Evolutionary conservation across 2,888 invertebrate species (phyloP), one percentile per base, ranked within the genome.

Genomic region (Drosophila parthenogenetica): DNA sequence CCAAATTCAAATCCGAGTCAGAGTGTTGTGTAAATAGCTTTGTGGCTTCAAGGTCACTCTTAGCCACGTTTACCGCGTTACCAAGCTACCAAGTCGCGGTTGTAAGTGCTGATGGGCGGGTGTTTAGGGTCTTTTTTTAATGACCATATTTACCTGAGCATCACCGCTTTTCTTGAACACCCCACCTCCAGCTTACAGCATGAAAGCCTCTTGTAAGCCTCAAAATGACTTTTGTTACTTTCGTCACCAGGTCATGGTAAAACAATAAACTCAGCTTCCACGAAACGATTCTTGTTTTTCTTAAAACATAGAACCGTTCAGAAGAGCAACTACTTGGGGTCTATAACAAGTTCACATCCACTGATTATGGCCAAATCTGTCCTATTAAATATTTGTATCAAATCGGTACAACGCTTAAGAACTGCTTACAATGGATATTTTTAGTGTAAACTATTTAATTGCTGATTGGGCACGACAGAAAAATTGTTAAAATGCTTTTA

Each of bases 111-210:
- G 45, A 53, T 42, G 55, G 43, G 59, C 51, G 68, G 72, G 35
- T 49, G 58, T 70, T 61, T 57, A 59, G 35, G 5, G 35, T 53
- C 46, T 72, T 58, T 77, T 72, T 58, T 73, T 76, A 77, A 77
- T 73, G 73, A 54, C 59, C 73, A 62, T 35, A 69, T 65, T 76
- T 53, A 65, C 77, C 77, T 73, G 62, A 69, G 65, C 64, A 5
- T 14, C 43, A 40, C 14, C 60, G 32, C 58, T 66, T 70, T 66
- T 50, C 46, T 29, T 54, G 17, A 45, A 37, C 43, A 40, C 32
- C 17, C 29, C 39, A 53, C 37, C 1, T n/a, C 53, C n/a, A 48
- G 40, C 17, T 19, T 29, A 25, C 8, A 45, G n/a, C 35, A 40
- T 32, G 14, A 46, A 17, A 48, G 32, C 48, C 61, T 29, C 16